These are phyloP conservation scores for Anoplopoma fimbria DNA, from an alignment of 2,113 vertebrate species.

Conservation along the genomic window DNA sequence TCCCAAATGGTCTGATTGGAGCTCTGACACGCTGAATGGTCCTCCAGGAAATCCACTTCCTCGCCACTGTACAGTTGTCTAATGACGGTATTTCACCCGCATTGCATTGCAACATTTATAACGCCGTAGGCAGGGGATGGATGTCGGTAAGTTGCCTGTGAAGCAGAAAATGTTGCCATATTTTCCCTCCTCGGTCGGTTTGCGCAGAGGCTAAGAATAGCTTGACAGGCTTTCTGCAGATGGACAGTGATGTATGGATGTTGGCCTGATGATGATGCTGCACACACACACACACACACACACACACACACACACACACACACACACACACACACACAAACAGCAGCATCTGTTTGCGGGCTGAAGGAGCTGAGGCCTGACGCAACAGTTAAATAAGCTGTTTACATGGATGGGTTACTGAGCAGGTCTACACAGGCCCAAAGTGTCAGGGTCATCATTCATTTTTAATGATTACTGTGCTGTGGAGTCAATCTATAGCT, in stretches of 20 bases:
- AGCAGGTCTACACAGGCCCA: too few species aligned
- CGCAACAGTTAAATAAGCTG: too few species aligned
- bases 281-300: background rate
- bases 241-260: slow-evolving; percentile 48
- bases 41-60: background rate
- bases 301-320: too few species aligned
- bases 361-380: background rate
- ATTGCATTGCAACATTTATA: background rate
- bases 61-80: background rate
- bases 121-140: background rate
- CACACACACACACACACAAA: background rate
- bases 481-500: too few species aligned
- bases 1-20: slow-evolving; percentile 2
- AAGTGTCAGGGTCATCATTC: too few species aligned
- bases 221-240: slow-evolving; percentile 12
- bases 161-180: slow-evolving; percentile 3
- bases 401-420: too few species aligned
- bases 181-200: background rate
- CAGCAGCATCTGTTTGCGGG: background rate
- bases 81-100: slow-evolving; percentile 10
- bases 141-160: background rate
- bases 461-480: too few species aligned
- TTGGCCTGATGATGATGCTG: slow-evolving; percentile 7
- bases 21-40: background rate
- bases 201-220: slow-evolving; percentile 32